Evolutionary conservation across 2,113 vertebrate species (phyloP), one percentile per base, ranked within the genome.

Genomic region (Rhynchomys soricoides): DNA sequence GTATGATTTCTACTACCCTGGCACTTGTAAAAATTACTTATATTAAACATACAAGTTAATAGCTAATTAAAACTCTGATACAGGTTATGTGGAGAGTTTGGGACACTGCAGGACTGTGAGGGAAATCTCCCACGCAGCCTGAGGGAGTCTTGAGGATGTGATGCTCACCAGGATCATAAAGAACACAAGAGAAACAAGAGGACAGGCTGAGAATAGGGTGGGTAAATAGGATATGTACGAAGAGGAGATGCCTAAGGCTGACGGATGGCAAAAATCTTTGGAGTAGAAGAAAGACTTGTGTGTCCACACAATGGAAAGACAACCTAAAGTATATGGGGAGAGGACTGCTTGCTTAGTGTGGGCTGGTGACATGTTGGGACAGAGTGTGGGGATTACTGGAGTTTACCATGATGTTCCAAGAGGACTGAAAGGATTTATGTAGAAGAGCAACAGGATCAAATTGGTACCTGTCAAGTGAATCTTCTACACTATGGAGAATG

Each of bases 1-100:
- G 68, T 45, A 19, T 48, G 8, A 92, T 88, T 86, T 59, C 26
- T 92, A 57, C 24, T 1, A 66, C 26, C 4, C 12, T 89, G 57
- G 43, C 15, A 75, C 26, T 77, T 89, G 10, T 11, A 93, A 59
- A 94, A 93, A 40, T 73, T 66, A 93, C 75, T 88, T 83, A 82
- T 82, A 94, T 88, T 91, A 83, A 45, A 43, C 68, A 34, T 4
- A 34, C 43, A 89, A 88, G 24, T 55, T 43, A 52, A 16, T 75
- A 85, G 52, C 82, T 86, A 89, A 78, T 70, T 92, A 78, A 10
- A 91, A 70, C 81, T 59, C 19, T 37, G 37, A 45, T 45, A 5
- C 21, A 57, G 64, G 40, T 40, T 45, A 77, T 70, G 31, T 91
- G 16, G 40, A 59, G 15, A 52, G 48, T 75, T 78, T 91, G 71